Conservation (phyloP, 2,888 invertebrate genomes). For the Sabatieria punctata region DNA sequence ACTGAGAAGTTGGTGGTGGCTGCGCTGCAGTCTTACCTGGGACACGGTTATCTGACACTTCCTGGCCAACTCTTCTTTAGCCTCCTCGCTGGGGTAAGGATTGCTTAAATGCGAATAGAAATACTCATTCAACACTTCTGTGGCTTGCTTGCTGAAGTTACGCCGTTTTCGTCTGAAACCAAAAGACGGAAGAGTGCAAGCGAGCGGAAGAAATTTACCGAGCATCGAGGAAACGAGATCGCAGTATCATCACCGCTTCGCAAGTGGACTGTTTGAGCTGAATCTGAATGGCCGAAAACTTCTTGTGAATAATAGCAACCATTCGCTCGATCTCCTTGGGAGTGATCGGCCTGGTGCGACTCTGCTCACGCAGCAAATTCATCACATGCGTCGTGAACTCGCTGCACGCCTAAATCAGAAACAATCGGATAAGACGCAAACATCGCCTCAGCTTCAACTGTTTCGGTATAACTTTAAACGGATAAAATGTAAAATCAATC, state of each 20-base stretch:
- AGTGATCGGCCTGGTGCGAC: slow-evolving; percentile 89
- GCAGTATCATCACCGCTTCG: slow-evolving; percentile 96
- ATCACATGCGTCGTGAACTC: slow-evolving; percentile 99
- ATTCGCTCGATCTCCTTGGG: slow-evolving; percentile 96
- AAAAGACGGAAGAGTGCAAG: not conserved
- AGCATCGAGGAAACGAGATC: slow-evolving; percentile 43
- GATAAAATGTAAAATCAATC: too few relatives aligned
- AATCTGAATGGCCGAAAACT: slow-evolving; percentile 45
- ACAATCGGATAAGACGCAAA: not conserved
- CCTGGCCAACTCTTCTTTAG: slow-evolving; percentile 94
- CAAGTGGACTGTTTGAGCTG: slow-evolving; percentile 98
- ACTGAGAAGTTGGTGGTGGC: too few relatives aligned
- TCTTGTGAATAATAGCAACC: slow-evolving; percentile 96
- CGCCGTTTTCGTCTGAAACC: slow-evolving; percentile 59
- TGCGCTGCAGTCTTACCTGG: too few relatives aligned
- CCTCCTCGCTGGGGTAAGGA: slow-evolving; percentile 98
- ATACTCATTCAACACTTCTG: slow-evolving; percentile 97
- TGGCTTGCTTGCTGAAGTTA: slow-evolving; percentile 98
- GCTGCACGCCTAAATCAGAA: slow-evolving; percentile 79
- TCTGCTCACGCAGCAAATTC: slow-evolving; percentile 48
- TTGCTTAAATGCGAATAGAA: slow-evolving; percentile 98
- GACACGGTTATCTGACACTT: slow-evolving; percentile 97
- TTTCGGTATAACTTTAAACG: too few relatives aligned
- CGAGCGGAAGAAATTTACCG: slow-evolving; percentile 16
- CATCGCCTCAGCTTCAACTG: not conserved